Evolutionary conservation across 2,113 vertebrate species (phyloP), one percentile per base, ranked within the genome.

Genomic region (Tichodroma muraria): DNA sequence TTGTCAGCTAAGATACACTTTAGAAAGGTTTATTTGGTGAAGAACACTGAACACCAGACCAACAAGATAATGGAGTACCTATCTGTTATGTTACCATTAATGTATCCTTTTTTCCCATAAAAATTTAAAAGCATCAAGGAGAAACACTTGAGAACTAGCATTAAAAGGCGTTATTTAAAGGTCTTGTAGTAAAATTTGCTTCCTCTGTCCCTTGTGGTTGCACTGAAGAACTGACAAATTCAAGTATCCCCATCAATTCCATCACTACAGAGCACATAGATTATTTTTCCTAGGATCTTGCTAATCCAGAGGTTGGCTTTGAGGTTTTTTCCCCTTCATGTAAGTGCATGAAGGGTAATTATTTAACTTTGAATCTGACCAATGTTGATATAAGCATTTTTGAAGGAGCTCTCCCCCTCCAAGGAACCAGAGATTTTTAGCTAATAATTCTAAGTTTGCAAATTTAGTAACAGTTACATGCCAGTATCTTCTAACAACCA

Each of bases 291-390:
- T 44, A 75, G 20, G 25, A 68, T 19, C 18, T 75, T 66, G 47
- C 28, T 66, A 78, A 84, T 37, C 72, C 19, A 27, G 25, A 20
- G 6, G 37, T 54, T 89, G 79, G 25, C 6, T 68, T 54, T 15
- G 23, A 9, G 4, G 8, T 8, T 15, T 8, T 15, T 47, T 54
- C 15, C 1, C 8, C n/a, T 72, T 69, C 56, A 50, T 5, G 0
- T 22, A 57, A 63, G 9, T 33, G 6, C 53, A 61, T 37, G 35
- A 86, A 61, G 8, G 4, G 13, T 20, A 61, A 69, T 35, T 37
- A 23, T 50, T 6, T 24, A 71, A 79, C 28, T 50, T 63, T 38
- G 33, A 82, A 53, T 85, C 31, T 78, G 65, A 78, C 8, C 8
- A 15, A 10, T 37, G 57, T 4, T 3, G 1, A 24, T 22, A 84